Conservation (phyloP, 2,888 invertebrate genomes). For the Hydroisotoma schaefferi region DNA sequence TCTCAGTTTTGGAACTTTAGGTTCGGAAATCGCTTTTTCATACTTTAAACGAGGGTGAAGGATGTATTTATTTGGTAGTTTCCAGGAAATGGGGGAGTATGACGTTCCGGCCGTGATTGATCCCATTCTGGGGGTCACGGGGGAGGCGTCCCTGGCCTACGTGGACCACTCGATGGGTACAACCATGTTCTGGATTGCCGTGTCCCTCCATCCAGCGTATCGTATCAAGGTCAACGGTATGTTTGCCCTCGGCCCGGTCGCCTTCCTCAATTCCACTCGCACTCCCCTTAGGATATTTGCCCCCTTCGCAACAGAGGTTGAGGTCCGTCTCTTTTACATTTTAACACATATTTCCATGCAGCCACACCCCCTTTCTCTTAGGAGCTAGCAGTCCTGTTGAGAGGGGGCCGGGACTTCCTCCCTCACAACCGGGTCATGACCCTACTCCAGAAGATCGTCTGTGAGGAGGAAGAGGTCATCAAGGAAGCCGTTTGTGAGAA, state of each 20-base stretch:
- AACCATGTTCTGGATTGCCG: constrained; percentile 53
- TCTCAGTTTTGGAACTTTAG: constrained; percentile 27
- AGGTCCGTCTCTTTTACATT: too few relatives aligned
- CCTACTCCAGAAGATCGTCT: constrained; percentile 4
- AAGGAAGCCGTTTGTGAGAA: constrained; percentile 50
- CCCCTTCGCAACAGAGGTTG: constrained; percentile 37
- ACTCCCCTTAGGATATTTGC: constrained; percentile 37
- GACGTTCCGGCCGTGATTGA: constrained; percentile 60
- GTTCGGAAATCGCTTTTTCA: constrained; percentile 3
- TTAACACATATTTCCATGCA: too few relatives aligned
- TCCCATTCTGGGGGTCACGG: constrained; percentile 54
- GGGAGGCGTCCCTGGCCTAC: constrained; percentile 54
- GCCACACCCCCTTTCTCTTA: too few relatives aligned
- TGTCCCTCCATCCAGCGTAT: constrained; percentile 49
- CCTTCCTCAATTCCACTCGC: constrained; percentile 23
- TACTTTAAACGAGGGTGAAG: too few relatives aligned
- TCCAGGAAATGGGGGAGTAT: constrained; percentile 57
- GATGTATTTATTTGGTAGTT: too few relatives aligned
- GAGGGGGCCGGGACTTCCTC: constrained; percentile 18
- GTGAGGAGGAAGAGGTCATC: constrained; percentile 7
- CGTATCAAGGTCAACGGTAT: constrained; percentile 27
- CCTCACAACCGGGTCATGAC: constrained; percentile 12
- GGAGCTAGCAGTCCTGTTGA: constrained; percentile 9
- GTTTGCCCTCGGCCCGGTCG: constrained; percentile 33
- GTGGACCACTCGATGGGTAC: constrained; percentile 61